Percentiles rank a stretch among this genome's conserved stretches.
These are phyloP conservation scores for Ochotona curzoniae DNA, from an alignment of 2,113 vertebrate genomes.

Conservation along the genomic window DNA sequence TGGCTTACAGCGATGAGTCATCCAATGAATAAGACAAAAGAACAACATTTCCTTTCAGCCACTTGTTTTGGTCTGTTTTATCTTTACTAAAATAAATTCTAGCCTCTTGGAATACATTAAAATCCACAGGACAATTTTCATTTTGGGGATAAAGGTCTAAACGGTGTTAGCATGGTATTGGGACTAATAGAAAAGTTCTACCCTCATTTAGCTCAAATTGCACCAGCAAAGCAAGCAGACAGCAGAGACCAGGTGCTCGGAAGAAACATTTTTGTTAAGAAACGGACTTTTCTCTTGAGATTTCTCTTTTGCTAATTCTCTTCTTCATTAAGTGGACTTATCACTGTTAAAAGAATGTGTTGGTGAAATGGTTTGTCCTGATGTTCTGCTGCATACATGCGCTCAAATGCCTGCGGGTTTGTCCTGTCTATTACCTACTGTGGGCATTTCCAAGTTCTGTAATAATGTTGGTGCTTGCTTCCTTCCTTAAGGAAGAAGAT, in stretches of 20 bases:
- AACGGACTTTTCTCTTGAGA: background rate
- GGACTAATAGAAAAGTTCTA: background rate
- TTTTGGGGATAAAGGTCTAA: background rate
- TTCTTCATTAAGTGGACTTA: background rate
- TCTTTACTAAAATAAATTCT: constrained; percentile 42
- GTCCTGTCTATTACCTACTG: background rate
- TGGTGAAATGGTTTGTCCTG: background rate
- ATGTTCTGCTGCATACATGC: background rate
- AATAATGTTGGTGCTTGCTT: background rate
- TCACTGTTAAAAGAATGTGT: constrained; percentile 22
- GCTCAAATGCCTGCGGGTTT: background rate
- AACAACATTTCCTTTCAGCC: background rate
- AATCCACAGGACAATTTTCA: background rate
- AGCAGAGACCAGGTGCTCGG: background rate
- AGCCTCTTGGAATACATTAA: constrained; percentile 36
- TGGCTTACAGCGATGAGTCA: background rate
- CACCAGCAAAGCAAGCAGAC: background rate
- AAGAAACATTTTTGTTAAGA: background rate
- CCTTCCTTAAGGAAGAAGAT: constrained; percentile 16
- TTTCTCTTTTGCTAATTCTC: constrained; percentile 38
- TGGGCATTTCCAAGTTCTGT: background rate
- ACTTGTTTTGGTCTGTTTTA: constrained; percentile 53
- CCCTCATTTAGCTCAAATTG: background rate
- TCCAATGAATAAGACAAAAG: background rate
- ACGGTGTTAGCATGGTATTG: background rate